Conservation (phyloP, 2,888 invertebrate species). For the Ptychoptera contaminata region DNA sequence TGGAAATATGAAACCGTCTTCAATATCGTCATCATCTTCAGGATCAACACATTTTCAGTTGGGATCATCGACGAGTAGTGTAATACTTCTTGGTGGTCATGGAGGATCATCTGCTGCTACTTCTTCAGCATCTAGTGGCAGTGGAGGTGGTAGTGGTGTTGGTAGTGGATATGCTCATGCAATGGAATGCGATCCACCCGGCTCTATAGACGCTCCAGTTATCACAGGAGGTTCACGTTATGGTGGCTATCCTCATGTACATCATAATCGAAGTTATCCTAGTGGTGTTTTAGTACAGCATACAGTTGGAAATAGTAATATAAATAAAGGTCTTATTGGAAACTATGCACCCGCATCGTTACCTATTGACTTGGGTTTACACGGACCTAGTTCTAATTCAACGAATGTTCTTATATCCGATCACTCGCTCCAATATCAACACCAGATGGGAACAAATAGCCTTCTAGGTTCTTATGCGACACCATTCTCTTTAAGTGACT, state of each 20-base stretch:
- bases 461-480: not conserved
- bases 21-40: not conserved
- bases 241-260: conserved; percentile 11
- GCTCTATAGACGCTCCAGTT: conserved; percentile 11
- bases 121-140: conserved; percentile 12
- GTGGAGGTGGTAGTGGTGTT: conserved; percentile 5
- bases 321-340: conserved; percentile 9
- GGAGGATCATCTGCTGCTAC: conserved; percentile 9
- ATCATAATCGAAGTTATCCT: conserved; percentile 1
- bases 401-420: conserved; percentile 7
- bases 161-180: conserved; percentile 22
- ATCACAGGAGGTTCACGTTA: conserved; percentile 1
- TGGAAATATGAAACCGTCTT: not conserved
- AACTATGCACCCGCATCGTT: conserved; percentile 28
- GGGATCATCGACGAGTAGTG: not conserved
- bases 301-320: conserved; percentile 13
- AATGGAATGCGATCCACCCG: conserved; percentile 68
- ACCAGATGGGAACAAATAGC: conserved; percentile 1
- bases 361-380: conserved; percentile 23
- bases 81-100: not conserved
- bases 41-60: not conserved
- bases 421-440: conserved; percentile 3
- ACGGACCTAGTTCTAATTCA: not conserved
- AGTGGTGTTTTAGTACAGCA: conserved; percentile 16
- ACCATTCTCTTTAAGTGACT: conserved; percentile 5